Percentiles rank a stretch among this genome's conserved stretches.
Conservation (phyloP, 1,140 invertebrate species). For the Capitella teleta region DNA sequence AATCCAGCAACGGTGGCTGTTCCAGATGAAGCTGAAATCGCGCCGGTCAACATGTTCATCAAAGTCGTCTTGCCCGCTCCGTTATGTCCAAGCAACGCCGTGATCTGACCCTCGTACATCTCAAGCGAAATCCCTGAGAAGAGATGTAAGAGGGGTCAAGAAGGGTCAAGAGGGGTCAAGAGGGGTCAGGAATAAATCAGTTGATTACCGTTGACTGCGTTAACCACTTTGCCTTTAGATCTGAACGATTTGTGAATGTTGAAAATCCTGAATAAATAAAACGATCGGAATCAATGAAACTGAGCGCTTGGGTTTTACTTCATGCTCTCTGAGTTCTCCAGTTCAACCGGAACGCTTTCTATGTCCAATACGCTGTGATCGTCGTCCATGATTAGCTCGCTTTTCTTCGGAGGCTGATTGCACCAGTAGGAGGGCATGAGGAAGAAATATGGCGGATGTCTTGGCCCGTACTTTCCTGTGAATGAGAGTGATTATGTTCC, state of each 20-base stretch:
- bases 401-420: not conserved
- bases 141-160: not conserved
- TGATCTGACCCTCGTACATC: constrained; percentile 47
- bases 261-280: constrained; percentile 2
- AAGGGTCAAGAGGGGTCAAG: too few relatives aligned
- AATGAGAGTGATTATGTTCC: too few relatives aligned
- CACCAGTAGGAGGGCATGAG: constrained; percentile 58
- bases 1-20: constrained; percentile 30
- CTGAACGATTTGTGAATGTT: not conserved
- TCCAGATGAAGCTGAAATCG: constrained; percentile 35
- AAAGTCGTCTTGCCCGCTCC: constrained; percentile 52
- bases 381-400: too few relatives aligned
- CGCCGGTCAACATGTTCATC: constrained; percentile 36
- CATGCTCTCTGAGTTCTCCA: too few relatives aligned
- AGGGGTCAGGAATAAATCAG: not conserved
- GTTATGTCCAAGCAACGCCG: constrained; percentile 50
- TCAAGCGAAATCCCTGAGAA: constrained; percentile 5
- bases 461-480: constrained; percentile 58
- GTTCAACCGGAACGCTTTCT: too few relatives aligned
- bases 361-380: too few relatives aligned
- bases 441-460: constrained; percentile 43
- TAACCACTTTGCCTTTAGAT: not conserved
- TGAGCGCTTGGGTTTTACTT: too few relatives aligned
- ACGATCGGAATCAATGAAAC: too few relatives aligned
- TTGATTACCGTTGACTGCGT: not conserved